Evolutionary conservation across 2,113 vertebrate species (phyloP), one percentile per base, ranked within the genome.

Genomic region (Sylvicapra grimmia): DNA sequence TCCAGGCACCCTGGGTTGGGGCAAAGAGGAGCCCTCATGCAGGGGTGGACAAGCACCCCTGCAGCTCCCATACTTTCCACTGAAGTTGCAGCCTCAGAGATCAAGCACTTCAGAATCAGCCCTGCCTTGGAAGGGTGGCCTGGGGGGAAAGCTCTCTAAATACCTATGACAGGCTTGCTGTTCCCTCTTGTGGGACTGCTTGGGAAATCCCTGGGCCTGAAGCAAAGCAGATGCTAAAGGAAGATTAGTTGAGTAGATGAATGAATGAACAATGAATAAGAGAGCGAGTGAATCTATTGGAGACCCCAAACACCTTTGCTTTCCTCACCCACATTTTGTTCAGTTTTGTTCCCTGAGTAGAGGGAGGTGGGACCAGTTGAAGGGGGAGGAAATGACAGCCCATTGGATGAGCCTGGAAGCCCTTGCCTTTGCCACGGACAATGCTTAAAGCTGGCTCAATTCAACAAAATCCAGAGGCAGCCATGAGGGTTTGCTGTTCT

Each of bases 371-470:
- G 56, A 49, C 56, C 23, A 2, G 29, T 33, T 6, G 4, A 14
- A 33, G 6, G 4, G 23, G 15, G 2, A 27, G 19, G 56, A 27
- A 51, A 65, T 19, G 6, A 6, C n/a, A 18, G 31, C 4, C 12
- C 40, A 1, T 2, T 16, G 40, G 18, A 11, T 8, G 6, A 27
- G 2, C 11, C 31, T 1, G 0, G 11, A 63, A 63, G 15, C 31
- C 31, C 36, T 86, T 29, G n/a, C 53, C 33, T 89, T 89, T 29
- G 23, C 16, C 31, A 56, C 1, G 1, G 33, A 59, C 11, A 21
- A 27, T n/a, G 56, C 51, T 31, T 27, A 68, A 77, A 93, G 31
- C 29, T 14, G 25, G 13, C 49, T 51, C 36, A 36, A 3, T 16
- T 12, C 4, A 68, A n/a, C 21, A n/a, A 84, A 89, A 40, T 15